A percentile compares a stretch with the other conserved stretches of the same genome.
Evolutionary conservation across 2,888 invertebrate species (phyloP).

Genomic region (Pterobdella sp.): DNA sequence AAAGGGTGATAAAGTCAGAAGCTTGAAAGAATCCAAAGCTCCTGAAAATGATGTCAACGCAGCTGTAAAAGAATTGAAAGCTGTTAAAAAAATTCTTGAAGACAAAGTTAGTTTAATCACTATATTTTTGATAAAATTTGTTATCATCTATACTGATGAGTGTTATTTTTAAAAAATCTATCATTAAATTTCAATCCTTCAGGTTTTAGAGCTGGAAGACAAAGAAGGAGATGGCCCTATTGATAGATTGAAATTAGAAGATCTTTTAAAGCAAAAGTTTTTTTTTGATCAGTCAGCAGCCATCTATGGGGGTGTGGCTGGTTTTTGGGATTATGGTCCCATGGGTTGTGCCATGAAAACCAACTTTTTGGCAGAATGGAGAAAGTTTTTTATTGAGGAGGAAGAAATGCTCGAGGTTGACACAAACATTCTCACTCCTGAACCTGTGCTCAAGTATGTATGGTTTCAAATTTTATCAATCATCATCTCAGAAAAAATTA

Average conservation of each 20-base stretch:
- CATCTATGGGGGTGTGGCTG: conserved; percentile 82
- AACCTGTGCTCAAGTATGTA: conserved; percentile 75
- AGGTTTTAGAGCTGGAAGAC: conserved; percentile 65
- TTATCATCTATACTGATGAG: too few species aligned
- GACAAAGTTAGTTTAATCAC: conserved; percentile 63
- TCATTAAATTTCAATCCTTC: conserved; percentile 29
- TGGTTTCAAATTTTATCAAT: too few species aligned
- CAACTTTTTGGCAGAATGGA: conserved; percentile 85
- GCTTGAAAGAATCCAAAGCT: conserved; percentile 76
- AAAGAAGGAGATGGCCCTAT: conserved; percentile 54
- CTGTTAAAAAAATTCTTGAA: conserved; percentile 79
- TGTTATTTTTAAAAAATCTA: not conserved
- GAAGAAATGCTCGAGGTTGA: conserved; percentile 99
- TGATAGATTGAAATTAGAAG: conserved; percentile 89
- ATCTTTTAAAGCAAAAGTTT: conserved; percentile 87
- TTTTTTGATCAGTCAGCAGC: conserved; percentile 98
- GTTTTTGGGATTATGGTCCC: conserved; percentile 96
- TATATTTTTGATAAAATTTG: not conserved
- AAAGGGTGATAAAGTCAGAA: conserved; percentile 79
- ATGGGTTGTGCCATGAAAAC: conserved; percentile 98
- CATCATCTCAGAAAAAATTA: too few species aligned
- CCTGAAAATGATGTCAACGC: conserved; percentile 84
- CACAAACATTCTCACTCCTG: conserved; percentile 92
- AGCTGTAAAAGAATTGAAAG: conserved; percentile 85
- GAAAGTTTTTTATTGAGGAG: conserved; percentile 88